Base-by-base conservation (phyloP, 2,113 vertebrate genomes). In the Macheiramphus alcinus region DNA sequence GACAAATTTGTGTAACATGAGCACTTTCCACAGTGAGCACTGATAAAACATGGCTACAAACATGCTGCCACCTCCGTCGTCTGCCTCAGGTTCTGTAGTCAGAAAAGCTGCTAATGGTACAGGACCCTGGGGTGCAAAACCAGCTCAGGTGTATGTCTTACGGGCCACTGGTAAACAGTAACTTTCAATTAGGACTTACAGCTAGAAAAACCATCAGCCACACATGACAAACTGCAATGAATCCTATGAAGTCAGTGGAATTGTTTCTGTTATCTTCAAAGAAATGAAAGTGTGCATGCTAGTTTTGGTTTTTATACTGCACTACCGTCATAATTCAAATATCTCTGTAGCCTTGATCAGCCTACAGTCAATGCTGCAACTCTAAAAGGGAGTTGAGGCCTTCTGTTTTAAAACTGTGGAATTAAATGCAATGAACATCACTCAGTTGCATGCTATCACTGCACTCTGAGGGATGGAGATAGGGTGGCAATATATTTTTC, bases 1-100 rank as follows among this genome's bases (percentile, higher is more conserved):
- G 9, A 62, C 27, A 62, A 56, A 72, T 13, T 62, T 4, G 0
- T 31, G 20, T 3, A 82, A 68, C 17, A 13, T 0, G 6, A 88
- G 14, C 3, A 0, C 7, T 86, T 91, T 76, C 36, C 13, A 6
- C 3, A 31, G 31, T 53, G 11, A 83, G 40, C 8, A 61, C 22
- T 38, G 25, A 63, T 8, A 47, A 82, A 59, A 65, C 34, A 38
- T 0, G 0, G 26, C 47, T 59, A 22, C 2, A 7, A 88, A 67
- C 2, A 2, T 74, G 36, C 25, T 75, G 42, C 38, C 29, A 63
- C 10, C 36, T 76, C 21, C 2, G 2, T 45, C 2, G 1, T 11
- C 26, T 61, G 45, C 40, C 43, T 66, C 48, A 20, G 32, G 11
- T 34, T 73, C 48, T 75, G 6, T 27, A n/a, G 38, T 59, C 38